Percentiles rank a stretch among this genome's conserved stretches.
These are phyloP conservation scores for Cyrtodaria siliqua DNA, from an alignment of 2,888 invertebrate species.

Conservation along the genomic window DNA sequence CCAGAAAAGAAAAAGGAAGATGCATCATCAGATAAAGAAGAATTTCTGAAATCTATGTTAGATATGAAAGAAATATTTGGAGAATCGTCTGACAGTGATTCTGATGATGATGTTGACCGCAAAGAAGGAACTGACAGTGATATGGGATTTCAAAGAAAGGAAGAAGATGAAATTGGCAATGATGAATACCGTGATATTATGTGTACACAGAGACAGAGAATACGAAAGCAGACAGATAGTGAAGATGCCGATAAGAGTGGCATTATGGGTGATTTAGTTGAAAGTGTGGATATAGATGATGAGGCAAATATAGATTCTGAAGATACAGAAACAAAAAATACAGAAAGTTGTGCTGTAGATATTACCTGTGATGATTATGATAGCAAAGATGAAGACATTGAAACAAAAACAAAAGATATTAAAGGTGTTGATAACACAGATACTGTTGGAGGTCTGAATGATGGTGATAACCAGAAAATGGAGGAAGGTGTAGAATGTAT, in stretches of 20 bases:
- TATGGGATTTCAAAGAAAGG: not conserved
- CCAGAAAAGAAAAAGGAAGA: not conserved
- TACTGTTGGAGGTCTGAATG: not conserved
- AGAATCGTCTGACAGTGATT: conserved; percentile 62
- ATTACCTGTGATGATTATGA: conserved; percentile 1
- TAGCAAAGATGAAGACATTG: not conserved
- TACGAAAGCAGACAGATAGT: not conserved
- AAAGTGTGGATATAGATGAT: not conserved
- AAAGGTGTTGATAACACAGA: not conserved
- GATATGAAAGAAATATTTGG: conserved; percentile 65
- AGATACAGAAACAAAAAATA: too few species aligned
- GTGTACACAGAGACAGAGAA: conserved; percentile 2
- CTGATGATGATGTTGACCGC: conserved; percentile 11
- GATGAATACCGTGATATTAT: conserved; percentile 1
- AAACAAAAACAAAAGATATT: not conserved
- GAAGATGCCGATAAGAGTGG: not conserved
- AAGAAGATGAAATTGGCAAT: conserved; percentile 4
- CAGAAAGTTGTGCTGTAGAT: too few species aligned
- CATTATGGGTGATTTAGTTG: not conserved
- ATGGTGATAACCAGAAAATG: not conserved
- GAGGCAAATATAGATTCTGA: too few species aligned
- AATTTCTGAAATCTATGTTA: conserved; percentile 33
- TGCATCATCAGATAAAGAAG: conserved; percentile 8
- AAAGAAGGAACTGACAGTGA: conserved; percentile 23
- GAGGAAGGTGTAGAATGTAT: not conserved